Evolutionary conservation across 1,140 invertebrate species (phyloP), one percentile per base, ranked within the genome.

Genomic region (Nebria ingens): DNA sequence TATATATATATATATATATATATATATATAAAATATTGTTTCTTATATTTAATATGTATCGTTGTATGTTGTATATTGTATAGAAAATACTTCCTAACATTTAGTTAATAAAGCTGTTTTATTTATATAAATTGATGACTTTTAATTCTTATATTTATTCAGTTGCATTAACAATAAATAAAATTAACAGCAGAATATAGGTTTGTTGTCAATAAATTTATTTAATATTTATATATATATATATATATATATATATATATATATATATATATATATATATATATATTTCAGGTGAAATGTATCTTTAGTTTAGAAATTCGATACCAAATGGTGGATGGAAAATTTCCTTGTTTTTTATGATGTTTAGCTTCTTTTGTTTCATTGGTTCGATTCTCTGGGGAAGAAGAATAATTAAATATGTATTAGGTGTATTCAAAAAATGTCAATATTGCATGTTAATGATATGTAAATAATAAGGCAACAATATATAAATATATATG

Each of bases 271-370:
- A n/a, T n/a, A n/a, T n/a, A n/a, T n/a, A n/a, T n/a, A n/a, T n/a
- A n/a, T n/a, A n/a, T n/a, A n/a, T n/a, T n/a, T n/a, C n/a, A n/a
- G n/a, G n/a, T n/a, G n/a, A n/a, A n/a, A n/a, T n/a, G n/a, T n/a
- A n/a, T n/a, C n/a, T 45, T 60, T 61, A 66, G 55, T 67, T 62
- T 3, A 60, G 17, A 57, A 65, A 68, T 53, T 68, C 61, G 19
- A 68, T 65, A 12, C 65, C 66, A 56, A 67, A 68, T 6, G 66
- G 66, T 1, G 66, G 61, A 9, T 62, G 17, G 9, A 67, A 60
- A 22, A 12, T 59, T 38, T 49, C 9, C 12, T 34, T 17, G 6
- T 17, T 52, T 2, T 25, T 54, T 29, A 57, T 21, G 1, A n/a
- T 20, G 19, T 54, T 54, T 1, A 57, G 25, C 20, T 19, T 19